Base-by-base conservation (phyloP, 1,140 invertebrate genomes). In the Meloidogyne floridensis region DNA sequence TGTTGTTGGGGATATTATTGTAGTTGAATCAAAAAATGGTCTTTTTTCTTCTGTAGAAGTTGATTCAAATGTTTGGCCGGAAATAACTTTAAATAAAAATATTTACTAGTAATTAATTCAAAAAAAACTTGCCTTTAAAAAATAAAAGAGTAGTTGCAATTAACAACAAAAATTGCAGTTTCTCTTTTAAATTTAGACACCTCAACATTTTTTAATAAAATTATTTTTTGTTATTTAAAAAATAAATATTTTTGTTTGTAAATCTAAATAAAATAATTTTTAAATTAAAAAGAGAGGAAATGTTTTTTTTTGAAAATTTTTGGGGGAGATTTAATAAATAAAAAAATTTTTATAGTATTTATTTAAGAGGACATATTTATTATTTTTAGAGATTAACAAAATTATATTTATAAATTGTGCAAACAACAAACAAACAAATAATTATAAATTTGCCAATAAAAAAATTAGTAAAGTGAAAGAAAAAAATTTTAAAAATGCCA, bases 1-100 rank as follows among this genome's bases (percentile, higher is more conserved):
- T 47, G 59, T 65, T 65, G n/a, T 65, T 65, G 59, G 32, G 32
- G 32, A 8, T 6, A 65, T 65, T 65, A 65, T 65, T n/a, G 15
- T 65, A 65, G 15, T 65, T 65, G 59, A 65, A 65, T 65, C 59
- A 65, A n/a, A 18, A 65, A 65, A 6, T 65, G 7, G 59, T n/a
- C n/a, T 65, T 65, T 65, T n/a, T 65, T 65, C 15, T 65, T 65
- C 59, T 65, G 59, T n/a, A 65, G 59, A 65, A 65, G 59, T 65
- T 65, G 59, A 65, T 8, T n/a, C 59, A 65, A 65, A 65, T 65
- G 59, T 65, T 18, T 65, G 59, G 18, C 59, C 15, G 6, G 59
- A 65, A 65, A 65, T 8, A 5, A n/a, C n/a, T 65, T 32, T 2
- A 32, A 65, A 65, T 0, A 54, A 11, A 54, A 9, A 65, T 32